phyloP scores from a whole-genome alignment of 2,888 invertebrate genomes.

The Ophioninae sp. region DNA sequence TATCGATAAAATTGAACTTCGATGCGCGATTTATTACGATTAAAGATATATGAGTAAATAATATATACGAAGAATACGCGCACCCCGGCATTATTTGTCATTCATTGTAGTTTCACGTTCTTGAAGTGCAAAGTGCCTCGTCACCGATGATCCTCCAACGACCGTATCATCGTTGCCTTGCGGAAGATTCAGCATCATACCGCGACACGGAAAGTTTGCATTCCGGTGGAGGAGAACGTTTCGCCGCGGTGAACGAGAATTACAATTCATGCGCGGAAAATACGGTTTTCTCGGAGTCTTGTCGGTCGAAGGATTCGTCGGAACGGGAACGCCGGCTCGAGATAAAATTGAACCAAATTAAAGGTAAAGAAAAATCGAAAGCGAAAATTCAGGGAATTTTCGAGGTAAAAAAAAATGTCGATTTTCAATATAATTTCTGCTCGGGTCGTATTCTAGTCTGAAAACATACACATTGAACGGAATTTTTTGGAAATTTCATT shows the following conservation, averaged over 20 bases:
- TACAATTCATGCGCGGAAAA: background rate
- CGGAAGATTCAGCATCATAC: background rate
- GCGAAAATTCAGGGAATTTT: background rate
- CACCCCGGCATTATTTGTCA: conserved; percentile 47
- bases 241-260: conserved; percentile 10
- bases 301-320: conserved; percentile 28
- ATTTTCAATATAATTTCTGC: no score
- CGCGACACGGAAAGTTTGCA: conserved; percentile 51
- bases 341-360: conserved; percentile 61
- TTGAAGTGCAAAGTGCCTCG: conserved; percentile 75
- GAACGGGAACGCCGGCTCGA: conserved; percentile 50
- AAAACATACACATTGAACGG: no score
- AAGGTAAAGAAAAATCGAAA: conserved; percentile 52
- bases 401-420: background rate
- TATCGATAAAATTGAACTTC: no score
- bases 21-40: no score
- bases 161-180: conserved; percentile 66
- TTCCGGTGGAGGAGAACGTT: conserved; percentile 29
- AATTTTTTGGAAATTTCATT: no score
- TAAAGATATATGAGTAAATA: no score
- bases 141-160: conserved; percentile 68
- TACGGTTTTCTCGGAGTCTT: background rate
- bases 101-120: conserved; percentile 72
- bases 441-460: no score
- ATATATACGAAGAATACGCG: background rate